phyloP scores from a whole-genome alignment of 2,113 vertebrate genomes.

The Nannospalax galili region DNA sequence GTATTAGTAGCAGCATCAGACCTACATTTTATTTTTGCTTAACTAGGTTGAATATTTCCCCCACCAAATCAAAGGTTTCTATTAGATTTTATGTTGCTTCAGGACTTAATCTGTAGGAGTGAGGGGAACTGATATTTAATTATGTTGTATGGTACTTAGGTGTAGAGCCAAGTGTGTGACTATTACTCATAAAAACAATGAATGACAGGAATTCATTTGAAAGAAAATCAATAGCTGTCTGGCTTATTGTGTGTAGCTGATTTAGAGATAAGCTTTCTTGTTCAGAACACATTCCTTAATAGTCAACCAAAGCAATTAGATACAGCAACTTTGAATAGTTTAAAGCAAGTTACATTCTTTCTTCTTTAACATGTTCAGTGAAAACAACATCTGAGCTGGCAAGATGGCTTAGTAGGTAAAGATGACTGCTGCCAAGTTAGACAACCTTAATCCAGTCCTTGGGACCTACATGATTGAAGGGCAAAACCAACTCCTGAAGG shows the following conservation, averaged over 20 bases:
- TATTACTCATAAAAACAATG: not conserved
- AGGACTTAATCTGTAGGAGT: not conserved
- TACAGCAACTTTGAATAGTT: not conserved
- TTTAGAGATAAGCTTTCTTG: constrained; percentile 40
- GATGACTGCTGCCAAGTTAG: too few species aligned
- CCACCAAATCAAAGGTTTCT: not conserved
- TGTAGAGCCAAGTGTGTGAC: constrained; percentile 30
- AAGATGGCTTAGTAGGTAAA: too few species aligned
- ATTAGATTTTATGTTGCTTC: constrained; percentile 12
- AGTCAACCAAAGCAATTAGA: constrained; percentile 29
- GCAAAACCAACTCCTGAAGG: too few species aligned
- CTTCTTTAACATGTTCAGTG: not conserved
- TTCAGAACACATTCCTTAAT: constrained; percentile 35
- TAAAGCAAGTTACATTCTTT: constrained; percentile 31
- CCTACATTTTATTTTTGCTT: constrained; percentile 10
- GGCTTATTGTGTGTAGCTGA: not conserved
- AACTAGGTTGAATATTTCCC: not conserved
- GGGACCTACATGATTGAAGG: too few species aligned
- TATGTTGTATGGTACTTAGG: constrained; percentile 23
- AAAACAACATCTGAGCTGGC: too few species aligned
- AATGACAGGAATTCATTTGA: constrained; percentile 51
- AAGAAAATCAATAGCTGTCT: constrained; percentile 56
- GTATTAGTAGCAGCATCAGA: not conserved
- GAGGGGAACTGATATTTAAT: not conserved
- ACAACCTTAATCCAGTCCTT: too few species aligned